Evolutionary conservation across 2,113 vertebrate genomes (phyloP).

Genomic region (Cyrtonyx montezumae): DNA sequence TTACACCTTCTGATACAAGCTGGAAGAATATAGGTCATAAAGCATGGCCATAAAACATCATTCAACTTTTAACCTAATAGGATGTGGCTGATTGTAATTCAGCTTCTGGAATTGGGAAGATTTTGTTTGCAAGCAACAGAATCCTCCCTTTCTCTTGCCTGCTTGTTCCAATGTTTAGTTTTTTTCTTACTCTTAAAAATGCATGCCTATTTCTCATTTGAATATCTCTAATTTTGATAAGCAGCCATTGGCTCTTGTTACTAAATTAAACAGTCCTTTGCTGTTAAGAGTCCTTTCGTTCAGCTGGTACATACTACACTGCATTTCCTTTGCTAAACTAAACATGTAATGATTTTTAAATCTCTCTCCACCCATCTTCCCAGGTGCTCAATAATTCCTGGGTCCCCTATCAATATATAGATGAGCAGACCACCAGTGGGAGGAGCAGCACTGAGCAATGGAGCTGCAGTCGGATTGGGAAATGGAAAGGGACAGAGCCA

Average conservation of each 20-base stretch:
- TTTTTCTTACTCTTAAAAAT: background rate
- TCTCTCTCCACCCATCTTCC: background rate
- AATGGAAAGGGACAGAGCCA: background rate
- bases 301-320: background rate
- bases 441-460: background rate
- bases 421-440: background rate
- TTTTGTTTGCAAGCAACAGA: constrained; percentile 10
- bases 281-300: background rate
- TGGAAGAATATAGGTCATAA: background rate
- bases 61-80: background rate
- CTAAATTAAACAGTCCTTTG: background rate
- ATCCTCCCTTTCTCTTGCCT: background rate
- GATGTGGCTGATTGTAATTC: background rate
- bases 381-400: background rate
- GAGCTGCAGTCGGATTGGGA: background rate
- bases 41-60: background rate
- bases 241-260: background rate
- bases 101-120: background rate
- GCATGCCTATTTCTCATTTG: constrained; percentile 3
- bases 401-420: background rate
- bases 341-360: background rate
- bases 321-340: background rate
- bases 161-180: background rate
- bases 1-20: background rate
- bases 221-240: constrained; percentile 23